These are phyloP conservation scores for Otus sunia DNA, from an alignment of 2,113 vertebrate species.

Conservation along the genomic window DNA sequence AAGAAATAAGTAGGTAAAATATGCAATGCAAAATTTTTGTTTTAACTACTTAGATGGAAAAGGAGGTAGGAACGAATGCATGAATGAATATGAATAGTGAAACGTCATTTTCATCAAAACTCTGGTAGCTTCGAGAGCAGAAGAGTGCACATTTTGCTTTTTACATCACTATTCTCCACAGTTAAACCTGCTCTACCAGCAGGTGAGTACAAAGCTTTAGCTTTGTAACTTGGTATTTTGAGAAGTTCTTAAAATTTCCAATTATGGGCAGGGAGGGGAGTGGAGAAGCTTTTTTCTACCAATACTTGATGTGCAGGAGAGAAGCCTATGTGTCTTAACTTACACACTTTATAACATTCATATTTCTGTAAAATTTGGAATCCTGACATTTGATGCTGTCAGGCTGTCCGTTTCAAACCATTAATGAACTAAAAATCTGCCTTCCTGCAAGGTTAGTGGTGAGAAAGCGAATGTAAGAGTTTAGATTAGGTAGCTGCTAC, in stretches of 20 bases:
- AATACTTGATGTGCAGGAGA: not conserved
- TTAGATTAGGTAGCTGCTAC: conserved; percentile 36
- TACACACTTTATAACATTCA: not conserved
- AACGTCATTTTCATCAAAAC: not conserved
- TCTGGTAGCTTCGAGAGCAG: not conserved
- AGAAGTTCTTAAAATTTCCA: not conserved
- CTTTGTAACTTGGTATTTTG: not conserved
- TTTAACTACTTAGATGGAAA: not conserved
- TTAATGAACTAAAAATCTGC: conserved; percentile 35
- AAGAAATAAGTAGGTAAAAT: not conserved
- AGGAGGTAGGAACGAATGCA: not conserved
- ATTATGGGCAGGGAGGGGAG: not conserved
- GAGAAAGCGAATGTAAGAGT: conserved; percentile 15
- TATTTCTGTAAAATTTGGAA: not conserved
- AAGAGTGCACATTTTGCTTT: not conserved
- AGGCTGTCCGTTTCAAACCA: not conserved
- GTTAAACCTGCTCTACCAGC: not conserved
- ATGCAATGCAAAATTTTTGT: not conserved
- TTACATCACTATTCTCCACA: not conserved
- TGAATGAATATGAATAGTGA: not conserved
- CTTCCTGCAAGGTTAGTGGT: conserved; percentile 19
- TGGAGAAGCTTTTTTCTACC: not conserved
- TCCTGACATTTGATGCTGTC: not conserved
- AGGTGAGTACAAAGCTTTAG: not conserved
- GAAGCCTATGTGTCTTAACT: not conserved